phyloP scores from a whole-genome alignment of 1,140 invertebrate genomes.

The Platorchestia sp. region DNA sequence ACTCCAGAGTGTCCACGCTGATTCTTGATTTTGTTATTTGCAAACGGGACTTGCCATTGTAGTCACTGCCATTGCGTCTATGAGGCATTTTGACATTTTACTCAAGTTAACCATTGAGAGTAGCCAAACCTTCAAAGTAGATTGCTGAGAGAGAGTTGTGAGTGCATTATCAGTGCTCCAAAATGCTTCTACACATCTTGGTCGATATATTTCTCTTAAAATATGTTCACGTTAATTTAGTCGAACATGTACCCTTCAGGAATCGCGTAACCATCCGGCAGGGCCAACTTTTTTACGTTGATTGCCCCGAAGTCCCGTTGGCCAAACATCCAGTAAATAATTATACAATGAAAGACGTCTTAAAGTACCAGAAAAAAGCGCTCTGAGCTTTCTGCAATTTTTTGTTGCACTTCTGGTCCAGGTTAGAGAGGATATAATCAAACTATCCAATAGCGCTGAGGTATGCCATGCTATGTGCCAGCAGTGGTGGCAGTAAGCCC shows the following conservation, averaged over 20 bases:
- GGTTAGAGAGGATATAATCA: background rate
- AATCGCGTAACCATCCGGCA: background rate
- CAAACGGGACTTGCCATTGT: no score
- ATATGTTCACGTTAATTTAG: background rate
- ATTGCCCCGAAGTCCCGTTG: background rate
- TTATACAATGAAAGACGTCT: background rate
- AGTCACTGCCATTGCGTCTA: no score
- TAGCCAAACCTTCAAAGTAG: background rate
- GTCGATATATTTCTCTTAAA: background rate
- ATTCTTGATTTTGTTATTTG: no score
- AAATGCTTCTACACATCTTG: background rate
- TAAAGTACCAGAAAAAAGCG: background rate
- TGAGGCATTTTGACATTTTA: no score
- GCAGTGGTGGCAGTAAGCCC: no score
- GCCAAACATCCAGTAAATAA: background rate
- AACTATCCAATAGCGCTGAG: background rate
- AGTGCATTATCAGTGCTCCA: background rate
- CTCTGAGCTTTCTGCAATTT: background rate
- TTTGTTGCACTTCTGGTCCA: background rate
- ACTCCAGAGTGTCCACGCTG: no score
- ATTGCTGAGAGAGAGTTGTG: background rate
- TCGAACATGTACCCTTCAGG: background rate
- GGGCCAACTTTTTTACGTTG: background rate
- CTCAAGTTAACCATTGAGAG: no score
- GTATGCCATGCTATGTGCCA: no score